Base-by-base conservation (phyloP, 2,113 vertebrate genomes). In the Poeciliopsis occidentalis region DNA sequence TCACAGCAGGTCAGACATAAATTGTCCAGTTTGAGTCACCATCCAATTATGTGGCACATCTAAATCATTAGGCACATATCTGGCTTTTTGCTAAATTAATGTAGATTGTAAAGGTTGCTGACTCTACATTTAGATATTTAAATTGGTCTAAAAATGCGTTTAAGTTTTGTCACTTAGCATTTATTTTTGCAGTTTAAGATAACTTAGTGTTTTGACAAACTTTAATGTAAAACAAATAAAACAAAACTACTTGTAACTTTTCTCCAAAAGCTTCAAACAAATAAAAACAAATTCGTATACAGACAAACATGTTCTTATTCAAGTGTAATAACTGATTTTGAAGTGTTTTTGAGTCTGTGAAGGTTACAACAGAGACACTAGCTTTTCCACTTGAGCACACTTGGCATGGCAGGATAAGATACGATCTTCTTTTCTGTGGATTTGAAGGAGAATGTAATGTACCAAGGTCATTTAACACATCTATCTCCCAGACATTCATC, bases 381-480 rank as follows among this genome's bases (percentile, higher is more conserved):
- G 15, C 31, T n/a, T n/a, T 22, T 34, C 57, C 72, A 82, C 79
- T 67, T 24, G 71, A 39, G 68, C 37, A 82, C 73, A 73, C 44
- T 76, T 71, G 57, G 24, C 19, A 32, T 81, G 22, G 27, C 39
- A 17, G 65, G 76, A 75, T 71, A 75, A 75, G 84, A 83, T 76
- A 87, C 79, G 76, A 74, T 89, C 85, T 83, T 90, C 86, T 88
- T 84, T 87, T 73, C 79, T 70, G 47, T 26, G 17, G 67, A 81
- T 88, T 82, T 92, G 85, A 88, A 92, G 88, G 89, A 88, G 90
- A 89, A 81, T 80, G 81, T 88, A 87, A 91, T 90, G 81, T 83
- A 87, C 88, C 90, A 92, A 92, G 91, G 91, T 92, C 91, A 92
- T 89, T 92, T 91, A 90, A 92, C 89, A 89, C 89, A 91, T 92